Conservation (phyloP, 2,888 invertebrate species). For the Leptinotarsa tumamoca region DNA sequence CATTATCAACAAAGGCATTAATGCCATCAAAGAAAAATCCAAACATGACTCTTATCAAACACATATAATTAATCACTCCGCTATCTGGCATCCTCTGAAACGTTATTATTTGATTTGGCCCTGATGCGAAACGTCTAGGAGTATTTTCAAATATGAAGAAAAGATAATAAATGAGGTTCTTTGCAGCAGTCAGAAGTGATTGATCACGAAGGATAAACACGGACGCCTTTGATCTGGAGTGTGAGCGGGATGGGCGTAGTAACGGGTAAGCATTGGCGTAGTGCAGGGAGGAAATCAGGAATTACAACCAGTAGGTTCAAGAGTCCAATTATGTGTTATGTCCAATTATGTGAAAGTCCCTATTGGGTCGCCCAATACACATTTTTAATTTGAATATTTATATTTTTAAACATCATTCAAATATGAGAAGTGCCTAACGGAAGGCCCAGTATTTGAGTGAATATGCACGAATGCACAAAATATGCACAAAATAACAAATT, state of each 20-base stretch:
- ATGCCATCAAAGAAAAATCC: neutral
- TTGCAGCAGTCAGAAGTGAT: constrained; percentile 68
- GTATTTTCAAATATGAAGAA: constrained; percentile 61
- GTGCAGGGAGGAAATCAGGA: neutral
- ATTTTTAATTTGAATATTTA: too few species aligned
- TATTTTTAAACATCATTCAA: too few species aligned
- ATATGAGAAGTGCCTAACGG: too few species aligned
- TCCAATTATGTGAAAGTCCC: too few species aligned
- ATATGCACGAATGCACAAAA: too few species aligned
- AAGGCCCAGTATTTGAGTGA: too few species aligned
- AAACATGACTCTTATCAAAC: constrained; percentile 19
- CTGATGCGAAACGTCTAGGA: constrained; percentile 58
- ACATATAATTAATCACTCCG: constrained; percentile 37
- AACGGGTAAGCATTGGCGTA: constrained; percentile 4
- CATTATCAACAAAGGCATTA: neutral
- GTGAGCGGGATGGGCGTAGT: constrained; percentile 51
- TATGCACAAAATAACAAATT: too few species aligned
- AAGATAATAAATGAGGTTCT: constrained; percentile 67
- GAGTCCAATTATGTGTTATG: too few species aligned
- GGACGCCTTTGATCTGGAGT: constrained; percentile 66
- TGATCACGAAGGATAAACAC: constrained; percentile 65
- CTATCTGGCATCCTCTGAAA: constrained; percentile 36
- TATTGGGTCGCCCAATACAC: too few species aligned
- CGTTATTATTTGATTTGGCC: constrained; percentile 50
- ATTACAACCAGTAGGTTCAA: too few species aligned